These are phyloP conservation scores for Mechanitis mazaeus DNA, from an alignment of 2,888 invertebrate species.

Conservation along the genomic window DNA sequence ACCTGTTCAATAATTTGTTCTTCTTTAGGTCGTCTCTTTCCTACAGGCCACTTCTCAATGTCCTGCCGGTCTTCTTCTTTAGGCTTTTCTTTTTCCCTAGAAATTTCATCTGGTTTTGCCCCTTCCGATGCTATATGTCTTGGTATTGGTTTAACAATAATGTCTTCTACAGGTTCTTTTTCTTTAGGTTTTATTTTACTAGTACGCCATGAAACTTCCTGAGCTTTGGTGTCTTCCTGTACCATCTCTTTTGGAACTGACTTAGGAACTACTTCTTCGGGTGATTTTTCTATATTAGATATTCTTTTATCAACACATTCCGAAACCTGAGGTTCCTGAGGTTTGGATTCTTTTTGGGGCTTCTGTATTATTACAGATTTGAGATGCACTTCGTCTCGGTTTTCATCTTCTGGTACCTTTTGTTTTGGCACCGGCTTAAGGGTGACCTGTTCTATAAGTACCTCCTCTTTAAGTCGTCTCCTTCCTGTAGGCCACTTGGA, in stretches of 20 bases:
- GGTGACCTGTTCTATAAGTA: slow-evolving; percentile 49
- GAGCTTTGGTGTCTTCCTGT: slow-evolving; percentile 50
- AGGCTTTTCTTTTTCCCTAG: slow-evolving; percentile 6
- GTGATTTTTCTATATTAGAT: slow-evolving; percentile 51
- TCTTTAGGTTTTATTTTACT: slow-evolving; percentile 30
- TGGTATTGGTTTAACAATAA: slow-evolving; percentile 46
- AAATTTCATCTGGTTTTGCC: slow-evolving; percentile 36
- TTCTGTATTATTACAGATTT: slow-evolving; percentile 46
- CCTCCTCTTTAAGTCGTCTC: slow-evolving; percentile 43
- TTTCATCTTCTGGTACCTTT: slow-evolving; percentile 46
- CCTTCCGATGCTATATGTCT: slow-evolving; percentile 22
- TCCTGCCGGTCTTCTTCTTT: slow-evolving; percentile 44
- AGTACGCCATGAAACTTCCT: slow-evolving; percentile 50
- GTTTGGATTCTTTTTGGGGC: slow-evolving; percentile 38
- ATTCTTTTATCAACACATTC: slow-evolving; percentile 44
- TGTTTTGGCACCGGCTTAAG: slow-evolving; percentile 54
- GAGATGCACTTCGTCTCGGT: slow-evolving; percentile 49
- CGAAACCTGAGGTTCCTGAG: slow-evolving; percentile 32
- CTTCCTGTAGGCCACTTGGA: slow-evolving; percentile 42
- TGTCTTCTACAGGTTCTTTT: slow-evolving; percentile 30
- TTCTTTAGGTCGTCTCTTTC: slow-evolving; percentile 44
- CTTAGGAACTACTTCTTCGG: slow-evolving; percentile 56
- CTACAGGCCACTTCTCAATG: slow-evolving; percentile 46
- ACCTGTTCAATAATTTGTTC: slow-evolving; percentile 52
- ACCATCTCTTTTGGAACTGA: slow-evolving; percentile 47